Evolutionary conservation across 2,797 vertebrate species (phyloP), one percentile per base, ranked within the genome.

Genomic region (Sebastes baramenuke): DNA sequence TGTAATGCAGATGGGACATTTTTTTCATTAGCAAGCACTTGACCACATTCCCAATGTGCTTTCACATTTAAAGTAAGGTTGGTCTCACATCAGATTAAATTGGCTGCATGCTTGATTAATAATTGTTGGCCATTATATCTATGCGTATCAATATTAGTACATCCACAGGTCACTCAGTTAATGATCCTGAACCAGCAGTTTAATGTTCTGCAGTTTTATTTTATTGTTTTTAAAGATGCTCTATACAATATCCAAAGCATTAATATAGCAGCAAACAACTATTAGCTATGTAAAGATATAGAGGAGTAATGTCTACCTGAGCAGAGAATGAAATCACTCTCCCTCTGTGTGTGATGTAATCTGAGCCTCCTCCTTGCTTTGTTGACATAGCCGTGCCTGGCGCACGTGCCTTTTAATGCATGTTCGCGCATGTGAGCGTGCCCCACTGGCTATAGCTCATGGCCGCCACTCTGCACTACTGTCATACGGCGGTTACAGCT

Each of bases 1-100:
- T 75, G 49, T 75, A 59, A 77, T 85, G 52, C 49, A 72, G 71
- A 74, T 70, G 29, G 52, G 2, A 7, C 9, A 29, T 79, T 83
- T 65, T 72, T 86, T 69, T 58, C 60, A 80, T 67, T 2, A 59
- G 81, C 25, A 58, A 82, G 65, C 59, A 77, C 74, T 75, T 73
- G 72, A 78, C 61, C 65, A 72, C 29, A 74, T 82, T 80, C 29
- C 66, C 54, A 27, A 16, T 71, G 73, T 82, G 56, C 77, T 76
- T 70, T 75, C 38, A 59, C 59, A 68, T 81, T 58, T 62, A 24
- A 81, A 72, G 24, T 61, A 11, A 65, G 65, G 54, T 59, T 75
- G 34, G 70, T 61, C 42, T 78, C 42, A 49, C 32, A 67, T 85
- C 8, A 58, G 25, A 75, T 75, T 65, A 36, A 61, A 73, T 55